Evolutionary conservation across 2,797 vertebrate genomes (phyloP).

Genomic region (Pelobates cultripes): DNA sequence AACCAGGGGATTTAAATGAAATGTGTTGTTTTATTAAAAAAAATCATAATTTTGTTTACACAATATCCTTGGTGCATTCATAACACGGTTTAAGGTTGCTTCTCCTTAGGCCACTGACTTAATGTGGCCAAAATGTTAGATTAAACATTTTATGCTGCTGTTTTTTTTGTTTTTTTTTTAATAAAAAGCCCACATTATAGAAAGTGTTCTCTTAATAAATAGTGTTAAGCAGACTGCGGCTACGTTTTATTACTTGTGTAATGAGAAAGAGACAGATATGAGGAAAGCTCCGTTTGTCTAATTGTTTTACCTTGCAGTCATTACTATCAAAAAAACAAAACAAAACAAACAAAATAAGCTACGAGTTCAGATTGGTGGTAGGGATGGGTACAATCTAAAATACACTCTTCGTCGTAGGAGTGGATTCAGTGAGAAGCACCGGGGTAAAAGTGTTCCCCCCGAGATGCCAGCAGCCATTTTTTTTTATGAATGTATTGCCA

Average conservation of each 20-base stretch:
- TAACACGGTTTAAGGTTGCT: background rate
- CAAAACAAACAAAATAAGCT: background rate
- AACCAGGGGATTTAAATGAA: no score
- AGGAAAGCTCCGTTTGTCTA: conserved; percentile 11
- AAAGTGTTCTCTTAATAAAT: background rate
- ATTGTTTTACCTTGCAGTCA: background rate
- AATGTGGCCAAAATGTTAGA: background rate
- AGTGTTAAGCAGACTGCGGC: conserved; percentile 7
- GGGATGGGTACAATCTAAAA: no score
- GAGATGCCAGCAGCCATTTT: no score
- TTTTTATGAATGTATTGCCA: no score
- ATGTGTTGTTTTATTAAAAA: no score
- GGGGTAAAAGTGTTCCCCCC: no score
- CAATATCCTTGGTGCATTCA: background rate
- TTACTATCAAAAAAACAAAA: background rate
- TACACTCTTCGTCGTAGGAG: no score
- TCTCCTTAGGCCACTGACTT: background rate
- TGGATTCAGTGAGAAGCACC: no score
- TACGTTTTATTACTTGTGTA: conserved; percentile 8
- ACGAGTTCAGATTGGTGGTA: background rate
- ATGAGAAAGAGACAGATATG: conserved; percentile 12
- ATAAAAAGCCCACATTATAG: background rate
- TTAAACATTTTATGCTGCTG: background rate
- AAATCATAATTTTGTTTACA: no score
- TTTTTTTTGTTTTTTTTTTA: background rate